phyloP scores from a whole-genome alignment of 2,797 vertebrate genomes.

The Sternarchorhynchus goeldii region DNA sequence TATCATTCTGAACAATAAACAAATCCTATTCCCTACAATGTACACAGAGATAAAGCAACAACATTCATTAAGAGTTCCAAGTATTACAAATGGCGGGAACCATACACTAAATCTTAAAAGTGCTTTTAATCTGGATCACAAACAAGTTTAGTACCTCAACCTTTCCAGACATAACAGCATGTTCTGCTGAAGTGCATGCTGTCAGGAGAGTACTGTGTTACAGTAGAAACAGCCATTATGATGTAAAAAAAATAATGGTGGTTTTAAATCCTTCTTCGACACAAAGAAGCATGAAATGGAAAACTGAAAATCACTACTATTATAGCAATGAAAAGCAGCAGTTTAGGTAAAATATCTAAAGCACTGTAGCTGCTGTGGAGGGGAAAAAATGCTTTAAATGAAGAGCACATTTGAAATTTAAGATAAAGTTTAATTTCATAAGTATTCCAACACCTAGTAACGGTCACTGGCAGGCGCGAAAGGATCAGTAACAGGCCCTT shows the following conservation, averaged over 20 bases:
- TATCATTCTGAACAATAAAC: too few relatives aligned
- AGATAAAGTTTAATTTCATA: too few relatives aligned
- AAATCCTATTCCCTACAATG: too few relatives aligned
- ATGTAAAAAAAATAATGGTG: conserved; percentile 9
- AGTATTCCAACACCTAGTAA: not conserved
- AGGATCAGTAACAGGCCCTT: conserved; percentile 71
- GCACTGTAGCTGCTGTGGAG: too few relatives aligned
- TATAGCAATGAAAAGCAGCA: too few relatives aligned
- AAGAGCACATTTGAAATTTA: too few relatives aligned
- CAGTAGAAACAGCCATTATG: conserved; percentile 27
- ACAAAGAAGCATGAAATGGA: conserved; percentile 1
- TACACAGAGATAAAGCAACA: too few relatives aligned
- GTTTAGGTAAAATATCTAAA: too few relatives aligned
- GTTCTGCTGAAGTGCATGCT: conserved; percentile 25
- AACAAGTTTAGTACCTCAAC: conserved; percentile 26
- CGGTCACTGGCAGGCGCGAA: conserved; percentile 68
- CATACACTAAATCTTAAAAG: not conserved
- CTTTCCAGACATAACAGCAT: conserved; percentile 32
- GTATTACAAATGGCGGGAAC: too few relatives aligned
- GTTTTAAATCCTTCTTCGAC: conserved; percentile 11
- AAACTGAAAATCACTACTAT: too few relatives aligned
- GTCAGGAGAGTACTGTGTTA: conserved; percentile 33
- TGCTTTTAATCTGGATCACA: conserved; percentile 12
- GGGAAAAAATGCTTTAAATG: too few relatives aligned
- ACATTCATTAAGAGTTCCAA: too few relatives aligned